Conservation (phyloP, 1,140 invertebrate genomes). For the Macrobrachium rosenbergii region DNA sequence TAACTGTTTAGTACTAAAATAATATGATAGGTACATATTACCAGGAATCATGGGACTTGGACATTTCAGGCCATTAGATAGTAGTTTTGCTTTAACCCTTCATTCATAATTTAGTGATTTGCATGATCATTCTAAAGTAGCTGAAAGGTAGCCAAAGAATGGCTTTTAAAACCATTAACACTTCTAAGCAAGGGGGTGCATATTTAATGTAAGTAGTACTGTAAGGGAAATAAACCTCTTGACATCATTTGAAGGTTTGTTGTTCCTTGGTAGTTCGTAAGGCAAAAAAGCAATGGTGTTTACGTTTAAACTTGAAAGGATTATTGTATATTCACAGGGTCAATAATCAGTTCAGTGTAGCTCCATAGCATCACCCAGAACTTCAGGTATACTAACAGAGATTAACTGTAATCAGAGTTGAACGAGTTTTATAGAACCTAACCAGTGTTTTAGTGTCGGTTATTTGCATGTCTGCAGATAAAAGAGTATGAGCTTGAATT, state of each 20-base stretch:
- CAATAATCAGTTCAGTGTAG: constrained; percentile 64
- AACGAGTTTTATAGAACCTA: constrained; percentile 27
- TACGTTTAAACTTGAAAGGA: constrained; percentile 8
- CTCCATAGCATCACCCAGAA: constrained; percentile 58
- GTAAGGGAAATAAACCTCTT: not conserved
- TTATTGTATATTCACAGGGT: constrained; percentile 59
- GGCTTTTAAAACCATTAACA: not conserved
- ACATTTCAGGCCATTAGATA: not conserved
- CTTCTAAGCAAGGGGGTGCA: constrained; percentile 5
- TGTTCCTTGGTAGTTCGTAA: constrained; percentile 39
- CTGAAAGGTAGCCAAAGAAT: too few species aligned
- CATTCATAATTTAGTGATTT: not conserved
- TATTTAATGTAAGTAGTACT: not conserved
- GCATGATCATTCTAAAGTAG: not conserved
- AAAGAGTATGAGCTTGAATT: constrained; percentile 30
- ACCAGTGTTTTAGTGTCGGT: constrained; percentile 36
- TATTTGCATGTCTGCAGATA: constrained; percentile 51
- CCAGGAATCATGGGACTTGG: too few species aligned
- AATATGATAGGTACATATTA: too few species aligned
- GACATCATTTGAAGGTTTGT: constrained; percentile 60
- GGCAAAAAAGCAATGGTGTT: constrained; percentile 10
- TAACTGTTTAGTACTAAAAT: too few species aligned
- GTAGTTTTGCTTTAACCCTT: constrained; percentile 2
- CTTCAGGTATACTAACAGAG: constrained; percentile 56
- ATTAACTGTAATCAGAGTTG: constrained; percentile 32